Evolutionary conservation across 2,113 vertebrate species (phyloP), one percentile per base, ranked within the genome.

Genomic region (Oncorhynchus tshawytscha): DNA sequence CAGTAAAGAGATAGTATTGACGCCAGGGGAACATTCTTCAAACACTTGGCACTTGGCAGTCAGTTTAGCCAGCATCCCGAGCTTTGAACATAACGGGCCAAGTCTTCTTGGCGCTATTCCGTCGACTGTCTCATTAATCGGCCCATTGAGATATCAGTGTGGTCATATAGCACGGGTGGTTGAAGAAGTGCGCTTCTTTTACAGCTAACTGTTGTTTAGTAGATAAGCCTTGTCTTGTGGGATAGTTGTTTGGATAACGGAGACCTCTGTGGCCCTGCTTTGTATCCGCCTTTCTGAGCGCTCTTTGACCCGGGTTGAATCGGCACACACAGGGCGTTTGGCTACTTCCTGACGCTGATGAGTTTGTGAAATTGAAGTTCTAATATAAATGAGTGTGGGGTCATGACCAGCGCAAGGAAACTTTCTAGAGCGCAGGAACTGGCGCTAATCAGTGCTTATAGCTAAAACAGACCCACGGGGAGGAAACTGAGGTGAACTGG

Each of bases 261-360:
- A 68, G 77, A 84, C 80, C 84, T 79, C 49, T 71, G 78, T 72
- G 85, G 75, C 73, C 77, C 45, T 27, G 5, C 73, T 66, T 80
- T 64, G 76, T 80, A 71, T 73, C 81, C 84, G 71, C 76, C 72
- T 77, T 67, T 77, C 72, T 64, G 57, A 80, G 83, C 83, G 78
- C 72, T 78, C 82, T 57, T 81, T 87, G 85, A 85, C 87, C 82
- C 76, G 29, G 66, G 74, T 70, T 88, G 79, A 89, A 87, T 90
- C 81, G 78, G 78, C 74, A 62, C 77, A 81, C 71, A 84, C 83
- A 86, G 86, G 85, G 89, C 90, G 90, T 89, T 88, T 2, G 39
- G 9, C 39, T 45, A 83, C 89, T 93, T 93, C 92, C 93, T 91
- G 90, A 88, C 54, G 73, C 72, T 91, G 87, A 90, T 81, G 87